These are phyloP conservation scores for Cenopis cana DNA, from an alignment of 2,888 invertebrate genomes.

Conservation along the genomic window DNA sequence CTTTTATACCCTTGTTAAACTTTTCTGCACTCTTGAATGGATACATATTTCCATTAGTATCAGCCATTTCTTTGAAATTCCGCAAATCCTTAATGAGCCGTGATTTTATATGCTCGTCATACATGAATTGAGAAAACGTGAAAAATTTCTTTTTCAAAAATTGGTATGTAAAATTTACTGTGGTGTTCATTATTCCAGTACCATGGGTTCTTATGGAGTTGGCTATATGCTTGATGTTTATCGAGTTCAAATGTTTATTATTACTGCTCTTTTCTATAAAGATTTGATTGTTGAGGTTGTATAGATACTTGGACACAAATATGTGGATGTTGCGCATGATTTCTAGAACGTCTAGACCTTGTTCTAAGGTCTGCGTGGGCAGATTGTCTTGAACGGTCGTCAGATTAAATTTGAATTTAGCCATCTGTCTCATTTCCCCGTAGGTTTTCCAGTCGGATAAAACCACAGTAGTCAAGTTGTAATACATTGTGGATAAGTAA, in stretches of 20 bases:
- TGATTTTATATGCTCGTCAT: constrained; percentile 98
- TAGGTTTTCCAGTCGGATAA: constrained; percentile 99
- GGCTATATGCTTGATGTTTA: constrained; percentile 97
- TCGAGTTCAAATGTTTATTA: constrained; percentile 97
- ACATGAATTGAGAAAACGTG: constrained; percentile 98
- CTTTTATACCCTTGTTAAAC: constrained; percentile 95
- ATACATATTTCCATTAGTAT: constrained; percentile 88
- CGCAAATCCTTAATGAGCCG: constrained; percentile 95
- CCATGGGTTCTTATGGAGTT: constrained; percentile 99
- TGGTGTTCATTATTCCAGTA: constrained; percentile 97
- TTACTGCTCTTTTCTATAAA: constrained; percentile 96
- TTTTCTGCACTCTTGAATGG: constrained; percentile 96
- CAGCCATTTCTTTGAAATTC: constrained; percentile 91
- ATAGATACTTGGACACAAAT: constrained; percentile 96
- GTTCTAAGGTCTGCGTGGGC: constrained; percentile 98
- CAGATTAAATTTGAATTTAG: constrained; percentile 92
- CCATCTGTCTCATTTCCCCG: constrained; percentile 97
- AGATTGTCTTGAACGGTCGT: constrained; percentile 95
- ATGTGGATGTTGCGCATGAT: constrained; percentile 98
- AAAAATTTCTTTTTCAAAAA: constrained; percentile 97
- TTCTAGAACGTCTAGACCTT: constrained; percentile 98
- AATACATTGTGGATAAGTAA: constrained; percentile 97
- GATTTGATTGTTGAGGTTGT: constrained; percentile 98
- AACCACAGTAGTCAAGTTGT: constrained; percentile 98
- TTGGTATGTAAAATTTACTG: constrained; percentile 96